Evolutionary conservation across 2,888 invertebrate species (phyloP), one percentile per base, ranked within the genome.

Genomic region (Eumacrocentrus americanus): DNA sequence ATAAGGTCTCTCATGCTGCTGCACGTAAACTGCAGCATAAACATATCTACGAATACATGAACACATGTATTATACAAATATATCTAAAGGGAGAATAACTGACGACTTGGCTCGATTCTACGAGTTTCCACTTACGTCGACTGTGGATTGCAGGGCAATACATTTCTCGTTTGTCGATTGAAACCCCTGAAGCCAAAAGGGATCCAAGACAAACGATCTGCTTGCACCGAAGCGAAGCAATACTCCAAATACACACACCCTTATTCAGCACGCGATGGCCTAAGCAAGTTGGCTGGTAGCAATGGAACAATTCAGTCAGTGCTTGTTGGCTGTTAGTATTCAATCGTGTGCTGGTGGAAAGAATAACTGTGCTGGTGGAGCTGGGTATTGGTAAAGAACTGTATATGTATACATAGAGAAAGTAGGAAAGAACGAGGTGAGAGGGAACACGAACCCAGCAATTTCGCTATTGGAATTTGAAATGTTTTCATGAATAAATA

Each of bases 401-500:
- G 6, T 12, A 18, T 9, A 51, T 5, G 9, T 38, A 50, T 25
- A 54, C 25, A 40, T 23, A 25, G 38, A 48, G 9, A 42, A 25
- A 14, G 54, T 44, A 35, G 35, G 46, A 11, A 48, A 34, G 38
- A 44, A 25, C 18, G 44, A 57, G 48, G 40, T 4, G 50, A 37
- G 14, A 38, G 16, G 18, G 23, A 14, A 29, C 44, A 47, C 22
- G 50, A 34, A 47, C 20, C 46, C 47, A 48, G 61, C 70, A 73
- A 72, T 75, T 74, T 72, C 70, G 60, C 69, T 62, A 67, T 73
- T 60, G 70, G 73, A 75, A 73, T 76, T 73, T 72, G 63, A 76
- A 77, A 74, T 74, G 64, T 69, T 75, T 75, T 74, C 72, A 73
- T 74, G 76, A 77, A 76, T 76, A 76, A 74, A 75, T 75, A 67